Evolutionary conservation across 2,113 vertebrate genomes (phyloP).

Genomic region (Haemorhous mexicanus): DNA sequence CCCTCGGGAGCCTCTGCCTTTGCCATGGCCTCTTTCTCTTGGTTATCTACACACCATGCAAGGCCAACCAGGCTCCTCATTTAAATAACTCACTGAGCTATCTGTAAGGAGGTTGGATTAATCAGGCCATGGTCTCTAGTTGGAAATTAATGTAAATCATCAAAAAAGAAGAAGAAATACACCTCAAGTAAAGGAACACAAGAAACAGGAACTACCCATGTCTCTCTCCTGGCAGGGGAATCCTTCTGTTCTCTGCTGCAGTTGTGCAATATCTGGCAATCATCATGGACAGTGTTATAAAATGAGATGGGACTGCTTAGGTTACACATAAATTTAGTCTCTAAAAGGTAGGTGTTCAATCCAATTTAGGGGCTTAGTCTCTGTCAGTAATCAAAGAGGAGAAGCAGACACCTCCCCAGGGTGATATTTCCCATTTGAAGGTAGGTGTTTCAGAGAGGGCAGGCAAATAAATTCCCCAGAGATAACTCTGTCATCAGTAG

Average conservation of each 20-base stretch:
- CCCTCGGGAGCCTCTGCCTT: rapidly evolving
- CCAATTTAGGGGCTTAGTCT: not conserved
- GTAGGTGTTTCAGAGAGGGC: not conserved
- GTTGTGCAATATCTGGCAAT: not conserved
- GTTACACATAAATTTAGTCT: not conserved
- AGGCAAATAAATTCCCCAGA: not conserved
- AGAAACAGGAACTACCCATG: not conserved
- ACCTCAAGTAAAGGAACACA: not conserved
- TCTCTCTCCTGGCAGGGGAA: not conserved
- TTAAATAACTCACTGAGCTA: not conserved
- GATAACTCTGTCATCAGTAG: not conserved
- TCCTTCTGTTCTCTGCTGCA: not conserved
- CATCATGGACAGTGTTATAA: not conserved
- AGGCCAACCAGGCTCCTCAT: not conserved
- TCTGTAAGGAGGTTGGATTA: not conserved
- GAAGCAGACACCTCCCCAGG: not conserved
- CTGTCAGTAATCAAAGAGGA: not conserved
- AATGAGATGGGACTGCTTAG: not conserved
- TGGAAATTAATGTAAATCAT: not conserved
- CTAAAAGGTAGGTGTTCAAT: not conserved
- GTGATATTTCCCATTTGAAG: not conserved
- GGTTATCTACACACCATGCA: not conserved
- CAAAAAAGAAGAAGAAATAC: not conserved
- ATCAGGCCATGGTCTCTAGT: not conserved
- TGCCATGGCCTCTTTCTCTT: not conserved